phyloP scores from a whole-genome alignment of 2,888 invertebrate species.

The Dusona sp. region DNA sequence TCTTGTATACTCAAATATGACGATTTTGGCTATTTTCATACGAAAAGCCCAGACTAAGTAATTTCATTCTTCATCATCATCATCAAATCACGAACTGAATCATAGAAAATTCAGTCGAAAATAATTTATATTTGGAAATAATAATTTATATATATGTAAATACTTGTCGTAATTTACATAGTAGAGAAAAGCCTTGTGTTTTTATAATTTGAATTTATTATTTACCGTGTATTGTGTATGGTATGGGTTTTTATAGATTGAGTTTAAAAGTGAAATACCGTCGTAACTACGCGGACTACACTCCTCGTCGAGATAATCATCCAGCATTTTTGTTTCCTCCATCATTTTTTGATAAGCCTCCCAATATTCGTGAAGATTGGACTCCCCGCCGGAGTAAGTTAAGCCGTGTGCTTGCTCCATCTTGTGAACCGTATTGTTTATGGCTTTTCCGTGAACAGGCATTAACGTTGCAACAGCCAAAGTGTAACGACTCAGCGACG shows the following conservation, averaged over 20 bases:
- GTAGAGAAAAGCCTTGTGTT: neutral
- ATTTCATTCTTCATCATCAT: neutral
- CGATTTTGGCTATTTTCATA: too few species aligned
- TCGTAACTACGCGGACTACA: constrained; percentile 84
- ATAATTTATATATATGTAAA: too few species aligned
- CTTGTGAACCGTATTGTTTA: constrained; percentile 50
- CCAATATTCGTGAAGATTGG: constrained; percentile 88
- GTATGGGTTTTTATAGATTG: neutral
- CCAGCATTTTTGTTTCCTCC: constrained; percentile 86
- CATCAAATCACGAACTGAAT: neutral
- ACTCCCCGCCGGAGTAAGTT: constrained; percentile 81
- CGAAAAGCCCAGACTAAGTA: neutral
- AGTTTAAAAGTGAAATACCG: constrained; percentile 72
- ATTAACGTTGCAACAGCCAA: neutral
- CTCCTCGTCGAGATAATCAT: constrained; percentile 87
- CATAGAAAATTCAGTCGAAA: neutral
- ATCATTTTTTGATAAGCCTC: constrained; percentile 89
- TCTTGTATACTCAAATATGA: too few species aligned
- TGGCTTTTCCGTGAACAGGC: constrained; percentile 41
- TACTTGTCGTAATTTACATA: too few species aligned
- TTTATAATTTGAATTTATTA: neutral
- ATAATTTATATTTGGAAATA: neutral
- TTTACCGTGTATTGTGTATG: neutral
- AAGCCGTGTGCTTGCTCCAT: constrained; percentile 80
- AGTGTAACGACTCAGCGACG: neutral